A percentile compares a stretch with the other conserved stretches of the same genome.
phyloP scores from a whole-genome alignment of 2,888 invertebrate genomes.

The Ypsolopha sequella region DNA sequence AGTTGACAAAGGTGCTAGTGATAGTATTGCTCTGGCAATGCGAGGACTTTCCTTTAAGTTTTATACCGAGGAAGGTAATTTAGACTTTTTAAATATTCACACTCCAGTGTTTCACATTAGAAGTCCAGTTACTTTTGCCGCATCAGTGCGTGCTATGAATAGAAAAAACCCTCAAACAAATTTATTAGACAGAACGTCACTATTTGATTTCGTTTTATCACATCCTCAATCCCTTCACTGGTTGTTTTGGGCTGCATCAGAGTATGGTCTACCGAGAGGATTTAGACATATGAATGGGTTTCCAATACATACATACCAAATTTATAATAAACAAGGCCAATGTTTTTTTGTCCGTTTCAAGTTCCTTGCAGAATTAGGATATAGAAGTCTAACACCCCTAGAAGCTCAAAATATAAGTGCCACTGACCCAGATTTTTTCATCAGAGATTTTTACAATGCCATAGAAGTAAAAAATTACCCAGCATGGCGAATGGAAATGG shows the following conservation, averaged over 20 bases:
- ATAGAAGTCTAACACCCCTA: conserved; percentile 77
- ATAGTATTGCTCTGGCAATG: conserved; percentile 81
- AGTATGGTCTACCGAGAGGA: conserved; percentile 91
- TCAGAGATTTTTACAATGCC: conserved; percentile 89
- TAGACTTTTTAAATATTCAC: conserved; percentile 89
- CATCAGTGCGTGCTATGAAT: conserved; percentile 85
- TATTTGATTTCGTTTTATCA: conserved; percentile 89
- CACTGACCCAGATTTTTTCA: conserved; percentile 85
- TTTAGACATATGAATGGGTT: conserved; percentile 92
- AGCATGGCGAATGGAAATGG: conserved; percentile 79
- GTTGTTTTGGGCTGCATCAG: conserved; percentile 81
- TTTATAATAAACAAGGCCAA: conserved; percentile 80
- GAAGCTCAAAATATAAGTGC: conserved; percentile 75
- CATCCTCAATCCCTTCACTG: conserved; percentile 86
- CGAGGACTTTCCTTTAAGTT: conserved; percentile 92
- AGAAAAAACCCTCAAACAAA: conserved; percentile 91
- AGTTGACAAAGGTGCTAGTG: conserved; percentile 86
- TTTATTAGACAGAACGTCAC: conserved; percentile 84
- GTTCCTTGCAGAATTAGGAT: conserved; percentile 88
- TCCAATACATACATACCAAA: conserved; percentile 90
- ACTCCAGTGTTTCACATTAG: conserved; percentile 89
- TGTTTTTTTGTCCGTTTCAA: conserved; percentile 89
- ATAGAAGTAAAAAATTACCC: conserved; percentile 78
- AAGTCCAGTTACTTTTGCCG: conserved; percentile 86
- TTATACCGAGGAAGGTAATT: conserved; percentile 88